A percentile compares a stretch with the other conserved stretches of the same genome.
These are phyloP conservation scores for human DNA, from an alignment of 2,113 vertebrate species.

Conservation along the genomic window DNA sequence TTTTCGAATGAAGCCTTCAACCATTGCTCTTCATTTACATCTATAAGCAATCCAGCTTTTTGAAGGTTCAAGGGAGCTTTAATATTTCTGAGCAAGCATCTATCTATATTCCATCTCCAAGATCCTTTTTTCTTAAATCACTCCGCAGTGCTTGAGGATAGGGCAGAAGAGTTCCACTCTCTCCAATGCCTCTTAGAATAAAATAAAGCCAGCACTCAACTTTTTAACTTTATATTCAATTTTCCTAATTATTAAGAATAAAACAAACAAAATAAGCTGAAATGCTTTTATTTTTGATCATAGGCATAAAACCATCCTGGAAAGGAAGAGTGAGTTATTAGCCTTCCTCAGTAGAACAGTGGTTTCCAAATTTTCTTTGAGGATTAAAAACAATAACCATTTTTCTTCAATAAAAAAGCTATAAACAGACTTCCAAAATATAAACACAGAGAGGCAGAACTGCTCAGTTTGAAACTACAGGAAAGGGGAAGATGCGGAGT, in stretches of 20 bases:
- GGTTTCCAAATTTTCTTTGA: not conserved
- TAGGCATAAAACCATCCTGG: not conserved
- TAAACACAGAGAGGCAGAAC: not conserved
- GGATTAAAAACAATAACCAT: not conserved
- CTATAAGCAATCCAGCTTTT: not conserved
- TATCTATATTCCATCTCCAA: not conserved
- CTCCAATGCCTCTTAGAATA: not conserved
- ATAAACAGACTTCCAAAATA: not conserved
- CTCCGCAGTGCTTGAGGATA: not conserved
- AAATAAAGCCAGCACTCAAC: not conserved
- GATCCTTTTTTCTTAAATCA: not conserved
- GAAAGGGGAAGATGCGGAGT: not conserved
- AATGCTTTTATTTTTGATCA: not conserved
- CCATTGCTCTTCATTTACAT: not conserved
- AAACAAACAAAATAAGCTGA: not conserved
- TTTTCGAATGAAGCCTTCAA: not conserved
- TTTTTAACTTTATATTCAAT: not conserved
- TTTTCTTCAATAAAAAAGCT: not conserved
- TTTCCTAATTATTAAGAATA: not conserved
- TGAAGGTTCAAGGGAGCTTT: not conserved
- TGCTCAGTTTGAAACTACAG: not conserved
- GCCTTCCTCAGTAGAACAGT: not conserved
- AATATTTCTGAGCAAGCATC: not conserved
- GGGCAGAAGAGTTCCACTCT: not conserved
- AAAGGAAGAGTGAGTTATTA: not conserved